These are phyloP conservation scores for Digitonthophagus gazella DNA, from an alignment of 2,888 invertebrate genomes.

Conservation along the genomic window DNA sequence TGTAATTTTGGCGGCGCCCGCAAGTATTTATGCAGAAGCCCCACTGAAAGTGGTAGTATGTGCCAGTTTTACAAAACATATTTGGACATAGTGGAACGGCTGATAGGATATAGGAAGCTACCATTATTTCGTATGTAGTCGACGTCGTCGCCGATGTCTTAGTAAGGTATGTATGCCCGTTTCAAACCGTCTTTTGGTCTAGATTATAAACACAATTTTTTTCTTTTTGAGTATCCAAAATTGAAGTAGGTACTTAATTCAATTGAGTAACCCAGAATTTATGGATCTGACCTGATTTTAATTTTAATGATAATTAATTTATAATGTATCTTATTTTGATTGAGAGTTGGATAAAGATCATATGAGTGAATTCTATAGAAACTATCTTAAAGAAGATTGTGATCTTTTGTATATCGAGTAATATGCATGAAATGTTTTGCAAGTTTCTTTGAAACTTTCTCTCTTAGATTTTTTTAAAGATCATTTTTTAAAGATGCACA, in stretches of 20 bases:
- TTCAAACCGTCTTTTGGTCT: neutral
- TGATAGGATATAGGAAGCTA: slow-evolving; percentile 4
- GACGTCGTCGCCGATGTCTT: neutral
- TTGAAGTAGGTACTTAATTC: neutral
- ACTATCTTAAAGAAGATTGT: neutral
- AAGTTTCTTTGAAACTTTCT: neutral
- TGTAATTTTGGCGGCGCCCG: slow-evolving; percentile 16
- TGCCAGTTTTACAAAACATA: slow-evolving; percentile 24
- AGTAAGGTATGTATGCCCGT: neutral
- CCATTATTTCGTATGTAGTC: neutral
- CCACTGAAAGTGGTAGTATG: slow-evolving; percentile 26
- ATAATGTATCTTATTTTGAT: no score
- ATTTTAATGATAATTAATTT: no score
- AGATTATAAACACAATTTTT: neutral
- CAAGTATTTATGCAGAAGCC: slow-evolving; percentile 26
- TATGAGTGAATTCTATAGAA: no score
- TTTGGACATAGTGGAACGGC: slow-evolving; percentile 18
- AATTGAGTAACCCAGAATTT: no score
- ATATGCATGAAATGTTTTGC: neutral
- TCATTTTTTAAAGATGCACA: neutral
- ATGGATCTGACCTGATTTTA: no score
- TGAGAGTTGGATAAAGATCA: no score
- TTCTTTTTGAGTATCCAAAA: neutral
- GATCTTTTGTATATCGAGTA: neutral
- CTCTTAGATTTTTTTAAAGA: neutral